Percentiles rank a stretch among this genome's conserved stretches.
phyloP scores from a whole-genome alignment of 2,113 vertebrate species.

The Amazona vittata region DNA sequence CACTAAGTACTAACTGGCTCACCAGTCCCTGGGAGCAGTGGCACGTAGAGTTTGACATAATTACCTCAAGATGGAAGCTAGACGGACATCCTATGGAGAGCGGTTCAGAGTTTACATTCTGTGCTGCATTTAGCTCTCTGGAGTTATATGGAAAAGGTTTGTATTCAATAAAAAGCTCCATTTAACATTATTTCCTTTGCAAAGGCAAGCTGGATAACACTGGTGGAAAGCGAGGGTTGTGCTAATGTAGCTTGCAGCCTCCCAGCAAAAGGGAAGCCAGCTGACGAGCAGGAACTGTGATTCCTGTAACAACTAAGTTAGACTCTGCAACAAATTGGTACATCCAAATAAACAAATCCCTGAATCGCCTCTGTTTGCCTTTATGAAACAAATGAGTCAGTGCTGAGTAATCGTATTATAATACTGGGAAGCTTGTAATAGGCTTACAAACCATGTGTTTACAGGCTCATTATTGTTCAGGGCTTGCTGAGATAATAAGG shows the following conservation, averaged over 20 bases:
- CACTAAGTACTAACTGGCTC: constrained; percentile 44
- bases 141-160: constrained; percentile 61
- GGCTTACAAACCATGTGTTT: constrained; percentile 45
- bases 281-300: constrained; percentile 53
- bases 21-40: constrained; percentile 26
- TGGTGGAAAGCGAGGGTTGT: constrained; percentile 52
- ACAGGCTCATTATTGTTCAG: constrained; percentile 26
- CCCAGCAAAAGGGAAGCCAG: constrained; percentile 57
- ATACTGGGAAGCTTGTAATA: constrained; percentile 35
- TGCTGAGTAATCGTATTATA: constrained; percentile 67
- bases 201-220: constrained; percentile 52
- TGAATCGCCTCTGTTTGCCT: constrained; percentile 48
- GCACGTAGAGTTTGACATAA: constrained; percentile 30
- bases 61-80: constrained; percentile 57
- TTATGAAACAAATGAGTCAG: constrained; percentile 69
- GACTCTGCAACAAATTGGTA: constrained; percentile 61
- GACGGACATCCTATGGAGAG: constrained; percentile 24
- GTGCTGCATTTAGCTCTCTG: constrained; percentile 62
- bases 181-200: constrained; percentile 71
- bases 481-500: constrained; percentile 24
- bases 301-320: constrained; percentile 50
- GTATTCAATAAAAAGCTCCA: constrained; percentile 74
- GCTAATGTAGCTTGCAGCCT: constrained; percentile 59
- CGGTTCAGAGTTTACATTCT: constrained; percentile 52
- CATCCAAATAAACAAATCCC: constrained; percentile 63